A percentile compares a stretch with the other conserved stretches of the same genome.
phyloP scores from a whole-genome alignment of 2,888 invertebrate genomes.

The Philaethria dido region DNA sequence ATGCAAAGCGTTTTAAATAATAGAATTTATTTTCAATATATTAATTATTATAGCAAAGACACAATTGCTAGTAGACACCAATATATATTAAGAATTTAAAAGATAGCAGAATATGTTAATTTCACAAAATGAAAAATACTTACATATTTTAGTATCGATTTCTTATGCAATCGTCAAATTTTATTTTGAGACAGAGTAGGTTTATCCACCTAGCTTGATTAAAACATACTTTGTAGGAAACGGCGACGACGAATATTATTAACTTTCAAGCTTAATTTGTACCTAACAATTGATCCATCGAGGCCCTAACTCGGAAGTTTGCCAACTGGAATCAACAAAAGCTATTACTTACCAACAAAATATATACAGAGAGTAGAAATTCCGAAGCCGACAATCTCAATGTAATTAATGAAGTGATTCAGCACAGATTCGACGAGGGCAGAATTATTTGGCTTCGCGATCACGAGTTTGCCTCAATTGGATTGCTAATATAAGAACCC shows the following conservation, averaged over 20 bases:
- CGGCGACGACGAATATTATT: neutral
- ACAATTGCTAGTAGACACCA: too few relatives aligned
- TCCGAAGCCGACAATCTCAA: conserved; percentile 23
- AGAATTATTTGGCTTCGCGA: conserved; percentile 25
- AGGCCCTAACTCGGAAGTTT: conserved; percentile 14
- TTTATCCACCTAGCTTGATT: neutral
- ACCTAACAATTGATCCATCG: neutral
- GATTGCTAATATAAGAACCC: conserved; percentile 19
- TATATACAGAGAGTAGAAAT: conserved; percentile 19
- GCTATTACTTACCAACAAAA: conserved; percentile 27
- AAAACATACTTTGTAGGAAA: neutral
- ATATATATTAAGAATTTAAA: too few relatives aligned
- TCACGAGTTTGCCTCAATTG: conserved; percentile 26
- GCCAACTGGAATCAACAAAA: conserved; percentile 30
- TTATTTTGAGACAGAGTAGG: too few relatives aligned
- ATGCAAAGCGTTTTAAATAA: too few relatives aligned
- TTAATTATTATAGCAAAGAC: too few relatives aligned
- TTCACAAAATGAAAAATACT: too few relatives aligned
- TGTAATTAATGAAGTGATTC: conserved; percentile 37
- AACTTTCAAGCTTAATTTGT: conserved; percentile 1
- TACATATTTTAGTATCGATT: too few relatives aligned
- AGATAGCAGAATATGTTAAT: neutral
- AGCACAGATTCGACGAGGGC: conserved; percentile 22
- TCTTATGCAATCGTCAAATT: too few relatives aligned
- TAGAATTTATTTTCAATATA: too few relatives aligned